Conservation (phyloP, 2,888 invertebrate species). For the Piscicola geometra region DNA sequence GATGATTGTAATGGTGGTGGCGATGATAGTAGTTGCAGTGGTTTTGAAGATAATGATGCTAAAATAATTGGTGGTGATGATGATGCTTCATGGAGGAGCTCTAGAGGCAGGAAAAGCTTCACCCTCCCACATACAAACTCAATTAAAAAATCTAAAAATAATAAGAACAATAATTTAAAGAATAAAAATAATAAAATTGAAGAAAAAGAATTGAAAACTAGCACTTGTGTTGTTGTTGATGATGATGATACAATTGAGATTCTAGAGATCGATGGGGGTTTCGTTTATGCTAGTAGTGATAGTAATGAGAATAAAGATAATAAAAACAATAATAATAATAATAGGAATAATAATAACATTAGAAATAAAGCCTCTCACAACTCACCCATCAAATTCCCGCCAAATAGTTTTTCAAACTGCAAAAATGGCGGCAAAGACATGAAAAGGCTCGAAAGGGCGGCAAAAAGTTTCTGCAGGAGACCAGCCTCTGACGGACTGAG, state of each 20-base stretch:
- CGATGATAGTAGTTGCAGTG: not conserved
- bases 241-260: not conserved
- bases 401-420: not conserved
- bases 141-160: not conserved
- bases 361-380: too few relatives aligned
- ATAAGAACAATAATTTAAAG: not conserved
- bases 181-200: not conserved
- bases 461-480: too few relatives aligned
- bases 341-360: too few relatives aligned
- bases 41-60: not conserved
- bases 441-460: not conserved
- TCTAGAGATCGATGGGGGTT: not conserved
- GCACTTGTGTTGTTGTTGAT: too few relatives aligned
- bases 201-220: too few relatives aligned
- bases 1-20: not conserved
- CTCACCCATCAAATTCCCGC: too few relatives aligned
- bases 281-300: not conserved
- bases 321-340: too few relatives aligned
- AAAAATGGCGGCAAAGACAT: not conserved
- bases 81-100: not conserved
- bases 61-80: not conserved
- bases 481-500: too few relatives aligned
- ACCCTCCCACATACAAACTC: not conserved
- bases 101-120: not conserved
- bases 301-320: too few relatives aligned